Conservation (phyloP, 2,888 invertebrate species). For the Diaperis boleti region DNA sequence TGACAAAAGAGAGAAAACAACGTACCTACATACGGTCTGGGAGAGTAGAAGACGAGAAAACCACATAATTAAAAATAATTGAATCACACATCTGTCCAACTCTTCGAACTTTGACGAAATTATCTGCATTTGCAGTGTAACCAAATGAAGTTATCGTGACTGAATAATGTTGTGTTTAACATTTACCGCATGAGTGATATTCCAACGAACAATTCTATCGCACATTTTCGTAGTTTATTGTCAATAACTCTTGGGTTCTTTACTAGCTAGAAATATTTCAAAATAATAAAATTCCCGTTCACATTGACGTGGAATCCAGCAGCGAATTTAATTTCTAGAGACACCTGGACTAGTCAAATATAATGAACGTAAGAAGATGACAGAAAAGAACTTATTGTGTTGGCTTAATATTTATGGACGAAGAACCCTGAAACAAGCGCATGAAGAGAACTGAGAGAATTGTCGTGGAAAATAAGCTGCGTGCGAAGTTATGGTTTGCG, state of each 20-base stretch:
- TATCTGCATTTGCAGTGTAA: conserved; percentile 3
- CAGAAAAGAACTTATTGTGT: too few relatives aligned
- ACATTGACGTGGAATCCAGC: not conserved
- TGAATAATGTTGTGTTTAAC: not conserved
- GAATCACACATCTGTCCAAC: not conserved
- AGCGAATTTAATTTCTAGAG: not conserved
- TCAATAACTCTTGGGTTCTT: not conserved
- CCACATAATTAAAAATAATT: too few relatives aligned
- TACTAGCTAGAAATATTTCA: not conserved
- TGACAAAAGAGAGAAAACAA: too few relatives aligned
- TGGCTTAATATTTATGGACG: too few relatives aligned
- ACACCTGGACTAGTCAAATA: not conserved
- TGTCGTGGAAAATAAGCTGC: too few relatives aligned
- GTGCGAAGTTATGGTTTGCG: too few relatives aligned
- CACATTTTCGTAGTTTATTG: not conserved
- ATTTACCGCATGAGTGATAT: not conserved
- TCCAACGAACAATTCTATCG: not conserved
- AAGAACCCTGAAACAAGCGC: too few relatives aligned
- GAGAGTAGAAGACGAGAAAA: too few relatives aligned
- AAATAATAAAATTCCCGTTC: not conserved
- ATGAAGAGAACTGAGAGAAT: too few relatives aligned
- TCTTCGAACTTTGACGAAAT: not conserved
- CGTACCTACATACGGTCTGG: too few relatives aligned
- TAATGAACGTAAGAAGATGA: not conserved
- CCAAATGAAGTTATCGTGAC: conserved; percentile 5